Evolutionary conservation across 2,113 vertebrate genomes (phyloP).

Genomic region (Apteryx owenii): DNA sequence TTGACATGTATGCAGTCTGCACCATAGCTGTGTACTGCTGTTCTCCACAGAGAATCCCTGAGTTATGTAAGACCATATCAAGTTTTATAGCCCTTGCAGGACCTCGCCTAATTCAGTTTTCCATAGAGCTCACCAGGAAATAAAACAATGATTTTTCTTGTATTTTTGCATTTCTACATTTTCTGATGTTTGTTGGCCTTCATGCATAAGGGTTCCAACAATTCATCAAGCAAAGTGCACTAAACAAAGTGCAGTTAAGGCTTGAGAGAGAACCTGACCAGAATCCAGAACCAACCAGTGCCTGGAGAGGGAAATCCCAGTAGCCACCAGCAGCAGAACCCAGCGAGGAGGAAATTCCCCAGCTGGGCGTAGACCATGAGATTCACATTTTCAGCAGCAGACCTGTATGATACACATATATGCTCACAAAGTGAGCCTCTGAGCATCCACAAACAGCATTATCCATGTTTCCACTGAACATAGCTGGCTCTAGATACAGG

Average conservation of each 20-base stretch:
- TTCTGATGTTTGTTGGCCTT: not conserved
- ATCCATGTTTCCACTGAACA: not conserved
- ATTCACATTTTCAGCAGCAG: not conserved
- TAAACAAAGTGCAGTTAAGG: not conserved
- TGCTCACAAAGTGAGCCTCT: too few species aligned
- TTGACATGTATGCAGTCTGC: not conserved
- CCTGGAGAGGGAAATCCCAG: not conserved
- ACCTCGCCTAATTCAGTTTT: not conserved
- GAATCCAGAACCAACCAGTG: not conserved
- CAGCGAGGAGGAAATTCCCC: not conserved
- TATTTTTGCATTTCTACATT: not conserved
- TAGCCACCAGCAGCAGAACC: not conserved
- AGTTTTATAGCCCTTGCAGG: not conserved
- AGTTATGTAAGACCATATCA: not conserved
- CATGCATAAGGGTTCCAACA: not conserved
- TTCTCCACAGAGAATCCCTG: not conserved
- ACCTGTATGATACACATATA: not conserved
- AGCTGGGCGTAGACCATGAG: accelerated
- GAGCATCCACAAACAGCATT: not conserved
- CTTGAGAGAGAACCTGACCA: not conserved
- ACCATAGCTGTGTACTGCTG: not conserved
- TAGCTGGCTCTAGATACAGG: not conserved
- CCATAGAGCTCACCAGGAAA: not conserved
- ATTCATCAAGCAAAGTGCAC: not conserved
- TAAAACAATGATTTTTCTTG: not conserved